A percentile compares a stretch with the other conserved stretches of the same genome.
Evolutionary conservation across 2,888 invertebrate genomes (phyloP).

Genomic region (Drosophila kuntzei): DNA sequence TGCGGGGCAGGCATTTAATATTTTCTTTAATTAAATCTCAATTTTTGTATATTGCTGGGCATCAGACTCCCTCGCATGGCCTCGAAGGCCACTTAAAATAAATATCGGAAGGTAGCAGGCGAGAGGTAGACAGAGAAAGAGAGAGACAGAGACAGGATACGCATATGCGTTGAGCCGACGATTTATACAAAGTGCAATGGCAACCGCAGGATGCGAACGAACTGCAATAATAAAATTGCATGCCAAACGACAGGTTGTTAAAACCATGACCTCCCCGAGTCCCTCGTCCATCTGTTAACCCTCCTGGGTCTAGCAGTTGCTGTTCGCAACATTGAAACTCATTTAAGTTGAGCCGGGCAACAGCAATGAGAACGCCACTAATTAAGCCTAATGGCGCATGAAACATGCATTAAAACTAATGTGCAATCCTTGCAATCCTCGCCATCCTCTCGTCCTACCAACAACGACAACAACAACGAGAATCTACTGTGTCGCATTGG

Average conservation of each 20-base stretch:
- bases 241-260: slow-evolving; percentile 50
- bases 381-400: slow-evolving; percentile 81
- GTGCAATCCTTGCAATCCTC: slow-evolving; percentile 65
- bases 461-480: background rate
- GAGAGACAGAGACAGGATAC: background rate
- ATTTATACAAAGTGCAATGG: slow-evolving; percentile 48
- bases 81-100: slow-evolving; percentile 39
- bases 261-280: slow-evolving; percentile 2
- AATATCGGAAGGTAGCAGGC: slow-evolving; percentile 8
- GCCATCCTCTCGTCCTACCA: slow-evolving; percentile 4
- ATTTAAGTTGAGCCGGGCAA: slow-evolving; percentile 49
- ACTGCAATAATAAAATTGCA: slow-evolving; percentile 62
- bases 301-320: slow-evolving; percentile 8
- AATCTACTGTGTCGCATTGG: slow-evolving; percentile 27
- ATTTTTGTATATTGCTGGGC: slow-evolving; percentile 29
- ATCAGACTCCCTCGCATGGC: slow-evolving; percentile 10
- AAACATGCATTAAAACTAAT: slow-evolving; percentile 81
- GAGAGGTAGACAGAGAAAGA: too few species aligned
- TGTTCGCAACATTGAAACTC: slow-evolving; percentile 59
- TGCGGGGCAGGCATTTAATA: slow-evolving; percentile 68
- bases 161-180: slow-evolving; percentile 31
- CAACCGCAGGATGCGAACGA: slow-evolving; percentile 41
- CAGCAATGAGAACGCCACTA: slow-evolving; percentile 63
- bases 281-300: background rate
- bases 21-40: slow-evolving; percentile 77